phyloP scores from a whole-genome alignment of 2,888 invertebrate species.

The Phragmatobia fuliginosa region DNA sequence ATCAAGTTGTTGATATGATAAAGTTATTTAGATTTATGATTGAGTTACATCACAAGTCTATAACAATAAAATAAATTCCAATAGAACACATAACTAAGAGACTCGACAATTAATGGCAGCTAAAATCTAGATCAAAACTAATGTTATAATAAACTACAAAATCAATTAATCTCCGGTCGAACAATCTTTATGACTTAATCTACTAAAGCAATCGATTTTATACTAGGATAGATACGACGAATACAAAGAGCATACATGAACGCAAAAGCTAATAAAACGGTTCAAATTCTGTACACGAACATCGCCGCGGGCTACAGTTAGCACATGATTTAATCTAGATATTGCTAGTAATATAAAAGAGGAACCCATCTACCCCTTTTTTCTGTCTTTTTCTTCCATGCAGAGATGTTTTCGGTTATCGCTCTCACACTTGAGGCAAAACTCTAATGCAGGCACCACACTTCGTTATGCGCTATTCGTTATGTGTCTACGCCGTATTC shows the following conservation, averaged over 20 bases:
- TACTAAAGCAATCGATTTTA: background rate
- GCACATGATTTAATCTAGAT: conserved; percentile 10
- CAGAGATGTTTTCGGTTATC: background rate
- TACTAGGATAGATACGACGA: background rate
- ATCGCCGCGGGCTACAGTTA: conserved; percentile 20
- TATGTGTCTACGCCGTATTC: no score
- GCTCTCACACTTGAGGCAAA: background rate
- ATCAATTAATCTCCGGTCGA: background rate
- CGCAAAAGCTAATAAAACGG: conserved; percentile 1
- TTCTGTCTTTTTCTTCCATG: background rate
- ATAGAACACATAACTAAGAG: background rate
- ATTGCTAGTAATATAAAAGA: background rate
- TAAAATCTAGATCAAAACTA: background rate
- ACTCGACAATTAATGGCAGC: background rate
- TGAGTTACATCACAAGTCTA: background rate
- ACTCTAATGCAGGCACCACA: no score
- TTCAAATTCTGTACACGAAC: conserved; percentile 33
- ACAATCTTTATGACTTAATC: background rate
- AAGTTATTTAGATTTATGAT: no score
- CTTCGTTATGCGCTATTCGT: no score
- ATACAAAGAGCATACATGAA: background rate
- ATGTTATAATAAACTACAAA: background rate
- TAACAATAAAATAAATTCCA: background rate
- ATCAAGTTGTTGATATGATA: no score
- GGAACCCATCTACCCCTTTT: background rate